Evolutionary conservation across 2,888 invertebrate species (phyloP), one percentile per base, ranked within the genome.

Genomic region (Smittia sp.): DNA sequence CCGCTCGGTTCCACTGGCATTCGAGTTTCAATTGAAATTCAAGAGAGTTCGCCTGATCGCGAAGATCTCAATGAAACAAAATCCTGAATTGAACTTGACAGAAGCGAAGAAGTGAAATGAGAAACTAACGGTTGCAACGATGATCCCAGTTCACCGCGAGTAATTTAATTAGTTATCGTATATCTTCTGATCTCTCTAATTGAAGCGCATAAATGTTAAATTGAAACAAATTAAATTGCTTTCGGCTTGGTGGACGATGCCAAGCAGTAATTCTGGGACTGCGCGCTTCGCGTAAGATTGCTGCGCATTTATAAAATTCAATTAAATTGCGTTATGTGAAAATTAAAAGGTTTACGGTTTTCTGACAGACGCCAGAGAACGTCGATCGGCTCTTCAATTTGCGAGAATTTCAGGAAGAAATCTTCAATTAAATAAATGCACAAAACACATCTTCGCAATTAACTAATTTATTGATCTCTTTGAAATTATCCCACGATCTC

Each of bases 401-500:
- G 15, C 11, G 38, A 9, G 6, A 13, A 63, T n/a, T 13, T 24
- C 25, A 13, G 46, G 3, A 6, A 15, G 25, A 66, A 66, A 66
- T 39, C 18, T 32, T 66, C 38, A 66, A 66, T n/a, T 66, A 20
- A 66, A 66, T 11, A 13, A 39, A 46, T 22, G 41, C 52, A 52
- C 27, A n/a, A 46, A n/a, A 54, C 22, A 25, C n/a, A n/a, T n/a
- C n/a, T 18, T 1, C 24, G 25, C 54, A 58, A 62, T 70, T 54
- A 70, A 70, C 32, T 70, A 70, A 70, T 70, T 70, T 70, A 54
- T 70, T 70, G 70, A 54, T 54, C 24, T 38, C 20, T 46, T 4
- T 7, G 2, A 58, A 22, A 58, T 22, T 15, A 75, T 69, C 15
- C n/a, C 15, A 20, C 25, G 13, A 15, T 27, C 75, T 76, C 83